Conservation (phyloP, 2,888 invertebrate species). For the Monopis laevigella region DNA sequence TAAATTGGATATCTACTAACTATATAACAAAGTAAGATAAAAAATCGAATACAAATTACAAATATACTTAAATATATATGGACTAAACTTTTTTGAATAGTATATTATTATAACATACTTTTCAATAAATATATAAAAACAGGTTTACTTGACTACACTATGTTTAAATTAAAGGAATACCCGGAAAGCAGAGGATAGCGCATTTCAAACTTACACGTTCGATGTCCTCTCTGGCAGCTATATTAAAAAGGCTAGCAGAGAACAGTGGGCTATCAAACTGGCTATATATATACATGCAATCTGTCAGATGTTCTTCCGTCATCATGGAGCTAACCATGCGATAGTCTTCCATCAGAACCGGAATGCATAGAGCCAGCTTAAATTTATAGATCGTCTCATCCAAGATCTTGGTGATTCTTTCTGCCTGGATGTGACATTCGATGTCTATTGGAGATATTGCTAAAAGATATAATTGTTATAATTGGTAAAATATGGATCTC, state of each 20-base stretch:
- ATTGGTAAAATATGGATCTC: too few species aligned
- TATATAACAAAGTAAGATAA: too few species aligned
- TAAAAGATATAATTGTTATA: too few species aligned
- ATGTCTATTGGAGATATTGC: conserved; percentile 55
- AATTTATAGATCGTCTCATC: conserved; percentile 56
- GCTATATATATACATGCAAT: conserved; percentile 49
- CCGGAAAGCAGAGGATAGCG: too few species aligned
- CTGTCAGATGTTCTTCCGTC: conserved; percentile 41
- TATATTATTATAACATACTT: too few species aligned
- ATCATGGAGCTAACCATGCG: conserved; percentile 33
- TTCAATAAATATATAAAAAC: too few species aligned
- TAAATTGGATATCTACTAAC: too few species aligned
- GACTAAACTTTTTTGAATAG: too few species aligned
- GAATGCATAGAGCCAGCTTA: conserved; percentile 47
- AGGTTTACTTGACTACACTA: too few species aligned
- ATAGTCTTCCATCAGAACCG: conserved; percentile 44
- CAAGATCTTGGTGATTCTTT: conserved; percentile 60
- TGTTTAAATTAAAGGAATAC: too few species aligned
- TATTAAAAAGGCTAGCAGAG: conserved; percentile 41
- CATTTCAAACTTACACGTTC: conserved; percentile 41
- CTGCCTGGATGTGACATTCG: conserved; percentile 60
- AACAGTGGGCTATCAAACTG: conserved; percentile 52
- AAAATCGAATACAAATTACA: too few species aligned
- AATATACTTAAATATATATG: too few species aligned
- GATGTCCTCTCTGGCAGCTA: conserved; percentile 48